Conservation (phyloP, 2,888 invertebrate species). For the Drosophila neotestacea region DNA sequence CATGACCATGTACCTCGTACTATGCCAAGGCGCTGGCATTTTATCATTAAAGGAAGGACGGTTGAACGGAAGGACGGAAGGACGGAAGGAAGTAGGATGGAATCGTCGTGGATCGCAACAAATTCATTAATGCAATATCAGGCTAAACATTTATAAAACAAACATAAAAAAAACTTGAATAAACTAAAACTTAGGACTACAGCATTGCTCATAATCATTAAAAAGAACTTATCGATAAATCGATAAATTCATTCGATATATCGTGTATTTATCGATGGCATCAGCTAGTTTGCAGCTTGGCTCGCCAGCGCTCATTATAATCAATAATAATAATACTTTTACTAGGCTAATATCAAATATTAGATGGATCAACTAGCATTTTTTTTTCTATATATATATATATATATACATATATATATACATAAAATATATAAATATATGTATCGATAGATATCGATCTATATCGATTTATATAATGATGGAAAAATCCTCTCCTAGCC, state of each 20-base stretch:
- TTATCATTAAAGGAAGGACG: conserved; percentile 65
- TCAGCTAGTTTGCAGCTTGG: conserved; percentile 35
- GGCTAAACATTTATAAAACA: conserved; percentile 28
- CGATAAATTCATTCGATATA: not conserved
- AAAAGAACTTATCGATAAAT: conserved; percentile 15
- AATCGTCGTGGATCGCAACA: conserved; percentile 21
- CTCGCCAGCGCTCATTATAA: conserved; percentile 44
- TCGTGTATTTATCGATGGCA: conserved; percentile 21
- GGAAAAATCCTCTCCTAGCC: conserved; percentile 25
- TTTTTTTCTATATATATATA: conserved; percentile 56
- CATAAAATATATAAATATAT: conserved; percentile 26
- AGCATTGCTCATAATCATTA: conserved; percentile 52
- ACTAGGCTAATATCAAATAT: conserved; percentile 75
- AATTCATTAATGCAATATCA: conserved; percentile 47
- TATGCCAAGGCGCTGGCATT: conserved; percentile 82
- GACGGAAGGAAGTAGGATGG: not conserved
- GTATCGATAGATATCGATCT: conserved; percentile 22
- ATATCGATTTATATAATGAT: conserved; percentile 22
- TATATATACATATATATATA: conserved; percentile 34
- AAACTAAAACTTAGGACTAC: conserved; percentile 11
- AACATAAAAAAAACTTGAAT: not conserved
- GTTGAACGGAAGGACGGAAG: not conserved
- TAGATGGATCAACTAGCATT: conserved; percentile 78
- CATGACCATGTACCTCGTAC: conserved; percentile 84
- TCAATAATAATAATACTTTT: conserved; percentile 52